phyloP scores from a whole-genome alignment of 2,113 vertebrate genomes.

The Pyxicephalus adspersus region DNA sequence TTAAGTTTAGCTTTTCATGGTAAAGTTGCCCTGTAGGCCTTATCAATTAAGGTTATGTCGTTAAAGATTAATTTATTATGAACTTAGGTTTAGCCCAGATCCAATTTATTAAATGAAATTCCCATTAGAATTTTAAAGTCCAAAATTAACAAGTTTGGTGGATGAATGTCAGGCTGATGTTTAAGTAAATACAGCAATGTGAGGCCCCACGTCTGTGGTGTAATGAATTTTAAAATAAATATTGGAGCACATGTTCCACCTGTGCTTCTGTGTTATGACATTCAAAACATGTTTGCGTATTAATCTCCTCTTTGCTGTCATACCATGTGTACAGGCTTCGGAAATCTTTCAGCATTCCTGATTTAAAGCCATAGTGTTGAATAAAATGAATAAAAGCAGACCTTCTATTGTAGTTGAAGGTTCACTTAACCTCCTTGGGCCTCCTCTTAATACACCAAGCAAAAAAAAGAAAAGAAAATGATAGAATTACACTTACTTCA shows the following conservation, averaged over 20 bases:
- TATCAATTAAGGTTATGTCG: background rate
- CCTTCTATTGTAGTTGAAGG: too few species aligned
- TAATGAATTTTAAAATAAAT: background rate
- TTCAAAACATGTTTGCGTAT: background rate
- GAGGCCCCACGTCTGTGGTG: background rate
- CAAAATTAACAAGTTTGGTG: slow-evolving; percentile 15
- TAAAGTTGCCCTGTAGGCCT: too few species aligned
- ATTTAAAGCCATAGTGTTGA: too few species aligned
- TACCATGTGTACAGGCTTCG: too few species aligned
- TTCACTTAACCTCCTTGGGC: too few species aligned
- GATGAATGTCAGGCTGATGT: slow-evolving; percentile 11
- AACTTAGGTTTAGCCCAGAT: background rate
- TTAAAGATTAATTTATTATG: background rate
- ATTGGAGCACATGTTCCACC: background rate
- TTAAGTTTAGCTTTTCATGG: too few species aligned
- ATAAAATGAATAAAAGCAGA: too few species aligned
- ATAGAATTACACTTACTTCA: too few species aligned
- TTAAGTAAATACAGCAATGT: background rate
- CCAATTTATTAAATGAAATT: background rate
- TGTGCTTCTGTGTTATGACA: background rate
- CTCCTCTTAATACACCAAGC: too few species aligned
- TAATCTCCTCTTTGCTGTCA: too few species aligned
- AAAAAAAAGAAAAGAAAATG: too few species aligned
- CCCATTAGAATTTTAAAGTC: background rate
- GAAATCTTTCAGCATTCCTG: too few species aligned